Percentiles rank a stretch among this genome's conserved stretches.
phyloP scores from a whole-genome alignment of 1,140 invertebrate genomes.

The Brachionus angularis region DNA sequence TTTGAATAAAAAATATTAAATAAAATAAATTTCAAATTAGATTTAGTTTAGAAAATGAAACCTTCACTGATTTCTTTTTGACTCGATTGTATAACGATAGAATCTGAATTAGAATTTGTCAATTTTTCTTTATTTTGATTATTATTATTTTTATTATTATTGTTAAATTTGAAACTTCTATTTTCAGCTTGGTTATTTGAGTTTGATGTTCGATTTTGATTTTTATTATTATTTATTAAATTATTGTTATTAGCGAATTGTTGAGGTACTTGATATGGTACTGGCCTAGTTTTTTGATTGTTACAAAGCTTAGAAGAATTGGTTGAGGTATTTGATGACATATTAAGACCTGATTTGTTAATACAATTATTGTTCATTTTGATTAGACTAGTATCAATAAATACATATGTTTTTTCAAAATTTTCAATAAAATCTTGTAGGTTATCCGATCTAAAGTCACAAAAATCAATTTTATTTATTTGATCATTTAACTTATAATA shows the following conservation, averaged over 20 bases:
- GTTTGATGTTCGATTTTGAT: not conserved
- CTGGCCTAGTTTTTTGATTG: not conserved
- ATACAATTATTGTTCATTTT: not conserved
- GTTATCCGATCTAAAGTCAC: not conserved
- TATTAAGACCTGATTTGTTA: not conserved
- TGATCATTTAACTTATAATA: slow-evolving; percentile 12
- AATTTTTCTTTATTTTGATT: not conserved
- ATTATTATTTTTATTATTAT: not conserved
- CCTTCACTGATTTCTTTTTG: slow-evolving; percentile 21
- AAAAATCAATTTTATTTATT: not conserved
- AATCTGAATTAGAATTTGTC: not conserved
- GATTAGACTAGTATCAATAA: slow-evolving; percentile 33
- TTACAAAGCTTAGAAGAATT: too few relatives aligned
- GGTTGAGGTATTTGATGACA: too few relatives aligned
- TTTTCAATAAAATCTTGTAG: not conserved
- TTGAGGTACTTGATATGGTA: slow-evolving; percentile 10
- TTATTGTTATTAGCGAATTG: too few relatives aligned
- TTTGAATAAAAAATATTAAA: not conserved
- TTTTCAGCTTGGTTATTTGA: too few relatives aligned
- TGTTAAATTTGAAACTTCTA: not conserved
- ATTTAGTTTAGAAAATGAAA: not conserved
- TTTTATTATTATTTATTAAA: too few relatives aligned
- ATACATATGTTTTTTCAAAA: slow-evolving; percentile 35
- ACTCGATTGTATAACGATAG: not conserved
- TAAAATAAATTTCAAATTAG: not conserved